Conservation (phyloP, 2,888 invertebrate species). For the Cecidostiba fungosa region DNA sequence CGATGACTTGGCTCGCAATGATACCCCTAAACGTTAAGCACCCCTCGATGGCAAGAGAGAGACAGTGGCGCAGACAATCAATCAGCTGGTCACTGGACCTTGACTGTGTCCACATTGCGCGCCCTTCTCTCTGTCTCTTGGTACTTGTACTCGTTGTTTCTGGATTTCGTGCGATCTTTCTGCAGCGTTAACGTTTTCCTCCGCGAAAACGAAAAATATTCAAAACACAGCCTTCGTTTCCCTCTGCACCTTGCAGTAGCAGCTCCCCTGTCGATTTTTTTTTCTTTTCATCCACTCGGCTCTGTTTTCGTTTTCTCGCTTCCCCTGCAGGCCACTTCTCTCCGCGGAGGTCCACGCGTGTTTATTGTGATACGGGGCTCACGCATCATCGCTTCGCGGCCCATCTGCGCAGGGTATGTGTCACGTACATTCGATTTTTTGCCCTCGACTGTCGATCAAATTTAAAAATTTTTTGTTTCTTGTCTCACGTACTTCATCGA, state of each 20-base stretch:
- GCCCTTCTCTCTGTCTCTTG: constrained; percentile 63
- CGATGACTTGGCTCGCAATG: constrained; percentile 64
- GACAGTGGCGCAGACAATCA: constrained; percentile 75
- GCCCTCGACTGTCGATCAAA: constrained; percentile 27
- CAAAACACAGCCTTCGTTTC: neutral
- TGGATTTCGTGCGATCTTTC: neutral
- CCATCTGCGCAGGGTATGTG: constrained; percentile 67
- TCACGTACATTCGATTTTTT: neutral
- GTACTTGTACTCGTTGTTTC: neutral
- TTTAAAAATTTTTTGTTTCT: constrained; percentile 12
- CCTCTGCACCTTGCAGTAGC: neutral
- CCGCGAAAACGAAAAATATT: neutral
- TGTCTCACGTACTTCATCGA: neutral
- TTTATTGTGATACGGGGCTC: constrained; percentile 65
- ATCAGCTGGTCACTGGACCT: constrained; percentile 79
- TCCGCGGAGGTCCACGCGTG: constrained; percentile 11
- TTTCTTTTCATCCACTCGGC: neutral
- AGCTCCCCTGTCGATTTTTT: neutral
- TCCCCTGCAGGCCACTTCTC: neutral
- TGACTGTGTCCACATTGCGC: constrained; percentile 80
- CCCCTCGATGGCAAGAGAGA: constrained; percentile 39
- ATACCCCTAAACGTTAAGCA: constrained; percentile 77
- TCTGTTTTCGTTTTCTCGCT: neutral
- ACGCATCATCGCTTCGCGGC: constrained; percentile 69
- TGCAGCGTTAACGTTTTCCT: neutral